Evolutionary conservation across 2,113 vertebrate species (phyloP), one percentile per base, ranked within the genome.

Genomic region (Saguinus imperator): DNA sequence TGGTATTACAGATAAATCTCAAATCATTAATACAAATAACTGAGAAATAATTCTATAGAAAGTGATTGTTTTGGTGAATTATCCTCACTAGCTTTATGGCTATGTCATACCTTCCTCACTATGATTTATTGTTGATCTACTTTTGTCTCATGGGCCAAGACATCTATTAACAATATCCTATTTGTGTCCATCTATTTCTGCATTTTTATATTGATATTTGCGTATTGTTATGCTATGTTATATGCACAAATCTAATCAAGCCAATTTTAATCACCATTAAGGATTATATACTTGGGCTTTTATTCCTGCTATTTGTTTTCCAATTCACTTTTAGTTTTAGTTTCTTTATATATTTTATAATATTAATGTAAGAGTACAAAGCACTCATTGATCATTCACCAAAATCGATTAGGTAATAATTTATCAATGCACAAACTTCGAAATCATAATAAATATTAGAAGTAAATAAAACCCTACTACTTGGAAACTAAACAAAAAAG

Each of bases 391-490:
- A 87, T 48, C 6, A 91, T n/a, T 27, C 76, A 52, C 27, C 89
- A 81, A 66, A 43, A 23, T 32, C 12, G 4, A 32, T 43, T 10
- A 94, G 10, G 3, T 23, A 75, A 6, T 43, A 70, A 68, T 48
- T 80, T 80, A 86, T 37, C 27, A 81, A 85, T 37, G 0, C 1
- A 77, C 27, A 77, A 58, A 93, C 20, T 21, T 58, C 84, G 21
- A 89, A 80, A 73, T 83, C 12, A 83, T 66, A 92, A 66, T 68
- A 89, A 91, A 86, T 94, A 80, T 32, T 92, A 45, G 3, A 40
- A 75, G 5, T 35, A 86, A 94, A 87, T 50, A n/a, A 91, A 95
- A 89, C 43, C 0, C 4, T 23, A 3, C 7, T 55, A 52, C 3
- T 57, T 76, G 17, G 13, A 89, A 92, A 68, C 27, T 20, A 82